A percentile compares a stretch with the other conserved stretches of the same genome.
These are phyloP conservation scores for Drosophila baimaii DNA, from an alignment of 1,140 invertebrate species.

Conservation along the genomic window DNA sequence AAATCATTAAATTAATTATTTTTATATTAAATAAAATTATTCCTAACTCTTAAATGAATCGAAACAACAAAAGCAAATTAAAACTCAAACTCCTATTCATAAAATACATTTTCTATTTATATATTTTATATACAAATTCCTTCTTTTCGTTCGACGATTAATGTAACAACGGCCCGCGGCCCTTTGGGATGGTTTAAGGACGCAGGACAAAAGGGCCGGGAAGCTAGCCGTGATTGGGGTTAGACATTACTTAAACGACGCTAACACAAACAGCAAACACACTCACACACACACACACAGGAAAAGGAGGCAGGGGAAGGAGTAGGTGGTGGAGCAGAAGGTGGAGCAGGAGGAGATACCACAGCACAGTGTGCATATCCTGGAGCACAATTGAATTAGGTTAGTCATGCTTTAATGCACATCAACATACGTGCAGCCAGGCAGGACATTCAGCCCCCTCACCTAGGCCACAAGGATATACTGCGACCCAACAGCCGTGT, in stretches of 20 bases:
- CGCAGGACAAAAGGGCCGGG: constrained; percentile 34
- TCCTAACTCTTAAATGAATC: too few species aligned
- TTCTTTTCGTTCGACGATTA: constrained; percentile 5
- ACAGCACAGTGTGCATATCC: constrained; percentile 67
- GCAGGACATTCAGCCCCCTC: constrained; percentile 49
- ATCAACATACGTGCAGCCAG: constrained; percentile 80
- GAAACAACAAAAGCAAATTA: too few species aligned
- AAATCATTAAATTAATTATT: too few species aligned
- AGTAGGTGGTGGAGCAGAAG: background rate
- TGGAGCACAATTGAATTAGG: constrained; percentile 82
- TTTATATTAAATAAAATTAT: background rate
- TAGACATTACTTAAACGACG: constrained; percentile 72
- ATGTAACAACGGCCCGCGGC: constrained; percentile 48
- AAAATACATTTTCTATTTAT: background rate
- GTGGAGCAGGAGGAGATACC: background rate
- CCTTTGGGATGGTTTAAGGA: constrained; percentile 25
- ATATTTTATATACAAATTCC: background rate
- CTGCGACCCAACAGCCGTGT: background rate
- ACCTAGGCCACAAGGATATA: background rate
- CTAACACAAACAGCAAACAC: constrained; percentile 34
- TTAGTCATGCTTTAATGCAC: constrained; percentile 83
- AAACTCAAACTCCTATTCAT: background rate
- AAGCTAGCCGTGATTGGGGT: constrained; percentile 59
- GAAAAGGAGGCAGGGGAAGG: background rate
- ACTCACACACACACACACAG: too few species aligned